Conservation (phyloP, 2,888 invertebrate species). For the Drosophila setosimentum region DNA sequence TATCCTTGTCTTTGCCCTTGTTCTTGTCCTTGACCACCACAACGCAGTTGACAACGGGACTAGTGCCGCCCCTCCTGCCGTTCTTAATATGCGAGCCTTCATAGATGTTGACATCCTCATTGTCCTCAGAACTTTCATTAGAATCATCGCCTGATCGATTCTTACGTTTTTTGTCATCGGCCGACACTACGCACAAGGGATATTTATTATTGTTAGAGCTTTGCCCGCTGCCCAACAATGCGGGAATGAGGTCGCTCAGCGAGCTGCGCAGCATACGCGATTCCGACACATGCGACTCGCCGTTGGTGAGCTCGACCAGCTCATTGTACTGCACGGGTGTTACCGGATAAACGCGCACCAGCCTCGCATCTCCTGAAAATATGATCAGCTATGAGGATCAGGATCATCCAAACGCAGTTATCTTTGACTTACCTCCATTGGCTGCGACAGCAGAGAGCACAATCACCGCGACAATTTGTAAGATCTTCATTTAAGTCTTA, state of each 20-base stretch:
- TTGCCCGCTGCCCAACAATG: conserved; percentile 38
- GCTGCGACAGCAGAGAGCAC: conserved; percentile 46
- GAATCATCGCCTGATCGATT: background rate
- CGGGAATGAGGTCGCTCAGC: conserved; percentile 50
- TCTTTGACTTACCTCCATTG: conserved; percentile 62
- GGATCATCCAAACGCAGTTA: background rate
- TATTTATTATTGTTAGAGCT: conserved; percentile 40
- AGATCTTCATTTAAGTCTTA: conserved; percentile 55
- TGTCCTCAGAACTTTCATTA: background rate
- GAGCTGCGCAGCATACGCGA: conserved; percentile 71
- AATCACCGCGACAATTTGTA: conserved; percentile 53
- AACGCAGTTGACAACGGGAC: conserved; percentile 30
- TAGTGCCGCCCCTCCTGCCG: background rate
- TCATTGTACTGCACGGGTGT: conserved; percentile 67
- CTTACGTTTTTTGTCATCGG: background rate
- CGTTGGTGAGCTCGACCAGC: conserved; percentile 67
- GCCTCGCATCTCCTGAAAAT: background rate
- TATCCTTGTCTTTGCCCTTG: background rate
- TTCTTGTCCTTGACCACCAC: conserved; percentile 17
- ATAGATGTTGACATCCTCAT: background rate
- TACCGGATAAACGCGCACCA: background rate
- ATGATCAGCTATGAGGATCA: background rate
- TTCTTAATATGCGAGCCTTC: background rate
- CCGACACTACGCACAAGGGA: conserved; percentile 71
- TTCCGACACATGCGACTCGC: conserved; percentile 64